Percentiles rank a stretch among this genome's conserved stretches.
Conservation (phyloP, 2,888 invertebrate genomes). For the Epiblema foenella region DNA sequence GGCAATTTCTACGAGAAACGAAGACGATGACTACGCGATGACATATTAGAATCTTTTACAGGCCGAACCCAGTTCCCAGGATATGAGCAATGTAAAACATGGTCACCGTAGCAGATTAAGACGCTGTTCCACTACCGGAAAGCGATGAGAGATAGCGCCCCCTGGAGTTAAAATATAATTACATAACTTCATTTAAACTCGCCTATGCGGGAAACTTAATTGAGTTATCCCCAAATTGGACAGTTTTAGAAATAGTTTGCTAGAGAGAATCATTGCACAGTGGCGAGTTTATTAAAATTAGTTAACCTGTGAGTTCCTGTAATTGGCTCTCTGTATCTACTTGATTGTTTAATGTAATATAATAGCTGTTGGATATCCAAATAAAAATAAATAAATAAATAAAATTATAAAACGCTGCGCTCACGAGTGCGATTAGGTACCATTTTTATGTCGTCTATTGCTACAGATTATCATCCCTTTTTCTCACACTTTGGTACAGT, state of each 20-base stretch:
- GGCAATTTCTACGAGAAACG: neutral
- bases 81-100: neutral
- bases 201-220: constrained; percentile 41
- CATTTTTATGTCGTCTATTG: neutral
- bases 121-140: constrained; percentile 21
- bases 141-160: constrained; percentile 42
- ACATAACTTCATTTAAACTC: constrained; percentile 40
- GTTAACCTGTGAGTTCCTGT: no score
- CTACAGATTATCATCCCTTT: neutral
- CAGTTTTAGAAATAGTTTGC: constrained; percentile 26
- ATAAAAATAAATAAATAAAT: no score
- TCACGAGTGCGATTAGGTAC: neutral
- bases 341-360: no score
- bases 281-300: neutral
- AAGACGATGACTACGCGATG: neutral
- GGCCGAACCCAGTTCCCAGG: neutral
- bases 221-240: constrained; percentile 39
- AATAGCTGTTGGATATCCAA: no score
- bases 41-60: neutral
- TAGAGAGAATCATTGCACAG: constrained; percentile 11
- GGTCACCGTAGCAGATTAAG: constrained; percentile 37
- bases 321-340: no score
- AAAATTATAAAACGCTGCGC: no score
- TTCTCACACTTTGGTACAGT: neutral
- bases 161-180: constrained; percentile 38